Evolutionary conservation across 2,113 vertebrate species (phyloP).

Genomic region (Pterocles burchelli): DNA sequence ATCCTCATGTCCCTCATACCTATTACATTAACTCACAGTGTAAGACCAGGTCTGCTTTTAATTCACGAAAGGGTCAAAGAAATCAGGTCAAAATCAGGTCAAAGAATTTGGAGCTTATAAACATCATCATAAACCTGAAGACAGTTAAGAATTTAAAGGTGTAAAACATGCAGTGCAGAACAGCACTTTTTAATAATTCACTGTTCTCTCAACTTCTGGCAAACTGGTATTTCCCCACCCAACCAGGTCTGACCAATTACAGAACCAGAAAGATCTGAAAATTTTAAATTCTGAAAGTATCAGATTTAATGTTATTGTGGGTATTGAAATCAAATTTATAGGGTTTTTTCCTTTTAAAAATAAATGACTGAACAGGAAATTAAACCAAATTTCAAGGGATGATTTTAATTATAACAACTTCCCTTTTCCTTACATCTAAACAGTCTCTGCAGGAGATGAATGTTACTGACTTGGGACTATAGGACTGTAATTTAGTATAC

Average conservation of each 20-base stretch:
- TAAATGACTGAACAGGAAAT: not conserved
- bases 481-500: not conserved
- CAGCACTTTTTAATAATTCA: not conserved
- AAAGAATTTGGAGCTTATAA: not conserved
- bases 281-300: not conserved
- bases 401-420: not conserved
- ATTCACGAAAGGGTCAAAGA: not conserved
- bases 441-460: not conserved
- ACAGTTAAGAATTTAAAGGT: not conserved
- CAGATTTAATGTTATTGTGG: not conserved
- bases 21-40: not conserved
- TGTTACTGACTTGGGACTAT: not conserved
- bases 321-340: not conserved
- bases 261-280: not conserved
- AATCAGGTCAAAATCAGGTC: not conserved
- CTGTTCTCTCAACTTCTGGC: not conserved
- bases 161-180: not conserved
- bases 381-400: not conserved
- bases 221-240: not conserved
- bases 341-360: not conserved
- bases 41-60: not conserved
- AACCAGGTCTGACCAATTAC: not conserved
- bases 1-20: not conserved
- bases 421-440: not conserved
- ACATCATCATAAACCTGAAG: not conserved